Evolutionary conservation across 2,113 vertebrate species (phyloP).

Genomic region (Apeltes quadracus): DNA sequence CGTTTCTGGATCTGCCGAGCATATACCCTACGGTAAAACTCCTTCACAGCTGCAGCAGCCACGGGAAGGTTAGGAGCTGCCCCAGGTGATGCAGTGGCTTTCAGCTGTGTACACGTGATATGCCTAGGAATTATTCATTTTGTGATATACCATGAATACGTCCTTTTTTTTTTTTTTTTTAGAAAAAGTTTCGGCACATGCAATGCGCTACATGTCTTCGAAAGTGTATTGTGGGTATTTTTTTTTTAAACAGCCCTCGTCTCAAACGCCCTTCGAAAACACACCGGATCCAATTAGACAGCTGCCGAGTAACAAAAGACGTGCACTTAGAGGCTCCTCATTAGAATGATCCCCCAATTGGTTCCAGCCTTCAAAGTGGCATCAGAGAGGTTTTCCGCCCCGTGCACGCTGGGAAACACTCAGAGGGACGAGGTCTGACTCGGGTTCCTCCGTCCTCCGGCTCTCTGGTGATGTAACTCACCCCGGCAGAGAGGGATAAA

Average conservation of each 20-base stretch:
- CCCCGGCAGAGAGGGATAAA: not conserved
- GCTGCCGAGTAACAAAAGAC: slow-evolving; percentile 70
- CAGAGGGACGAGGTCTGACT: slow-evolving; percentile 17
- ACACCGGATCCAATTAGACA: slow-evolving; percentile 71
- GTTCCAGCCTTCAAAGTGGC: slow-evolving; percentile 69
- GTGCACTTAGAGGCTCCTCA: slow-evolving; percentile 67
- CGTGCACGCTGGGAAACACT: slow-evolving; percentile 35
- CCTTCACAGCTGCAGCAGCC: slow-evolving; percentile 39
- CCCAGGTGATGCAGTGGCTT: slow-evolving; percentile 16
- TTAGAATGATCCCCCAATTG: slow-evolving; percentile 75
- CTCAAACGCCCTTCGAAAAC: slow-evolving; percentile 35
- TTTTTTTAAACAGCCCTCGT: slow-evolving; percentile 26
- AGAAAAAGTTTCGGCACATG: not conserved
- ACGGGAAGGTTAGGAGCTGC: slow-evolving; percentile 24
- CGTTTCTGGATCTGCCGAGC: slow-evolving; percentile 26
- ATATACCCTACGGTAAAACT: slow-evolving; percentile 13
- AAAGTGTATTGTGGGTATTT: slow-evolving; percentile 20
- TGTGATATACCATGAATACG: not conserved
- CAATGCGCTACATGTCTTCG: not conserved
- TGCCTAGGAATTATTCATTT: not conserved
- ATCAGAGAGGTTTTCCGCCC: slow-evolving; percentile 55
- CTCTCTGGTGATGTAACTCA: slow-evolving; percentile 6
- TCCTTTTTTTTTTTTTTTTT: not conserved
- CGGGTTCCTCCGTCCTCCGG: not conserved
- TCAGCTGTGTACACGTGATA: not conserved